Conservation (phyloP, 2,888 invertebrate genomes). For the Agonopterix arenella region DNA sequence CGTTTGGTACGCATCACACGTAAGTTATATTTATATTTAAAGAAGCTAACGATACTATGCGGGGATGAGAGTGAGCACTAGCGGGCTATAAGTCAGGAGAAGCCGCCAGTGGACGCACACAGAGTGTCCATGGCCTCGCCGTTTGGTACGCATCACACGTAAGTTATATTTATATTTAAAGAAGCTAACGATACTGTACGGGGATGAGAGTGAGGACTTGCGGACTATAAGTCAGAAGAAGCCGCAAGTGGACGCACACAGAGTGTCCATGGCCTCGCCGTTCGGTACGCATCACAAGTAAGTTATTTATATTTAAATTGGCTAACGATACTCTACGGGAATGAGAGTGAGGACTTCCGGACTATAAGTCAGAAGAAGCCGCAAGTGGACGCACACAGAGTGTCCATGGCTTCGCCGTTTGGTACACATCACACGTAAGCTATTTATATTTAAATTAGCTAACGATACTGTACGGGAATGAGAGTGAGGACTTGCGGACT, state of each 20-base stretch:
- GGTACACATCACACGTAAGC: constrained; percentile 74
- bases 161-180: constrained; percentile 34
- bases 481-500: constrained; percentile 76
- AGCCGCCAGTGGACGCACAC: constrained; percentile 71
- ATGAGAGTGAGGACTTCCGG: constrained; percentile 79
- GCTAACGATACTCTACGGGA: constrained; percentile 86
- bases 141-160: no score
- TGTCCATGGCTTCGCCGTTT: no score
- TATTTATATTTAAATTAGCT: constrained; percentile 50
- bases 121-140: no score
- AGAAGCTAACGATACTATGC: constrained; percentile 85
- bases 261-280: no score
- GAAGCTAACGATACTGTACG: constrained; percentile 86
- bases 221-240: constrained; percentile 72
- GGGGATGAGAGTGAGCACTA: constrained; percentile 83
- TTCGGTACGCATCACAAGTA: no score
- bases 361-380: constrained; percentile 76
- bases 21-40: constrained; percentile 57
- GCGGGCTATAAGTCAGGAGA: constrained; percentile 69
- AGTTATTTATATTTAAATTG: constrained; percentile 38
- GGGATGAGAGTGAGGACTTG: constrained; percentile 81
- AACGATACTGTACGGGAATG: constrained; percentile 87
- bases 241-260: constrained; percentile 67
- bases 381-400: constrained; percentile 51
- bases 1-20: constrained; percentile 93